These are phyloP conservation scores for Horisme vitalbata DNA, from an alignment of 2,888 invertebrate genomes.

Conservation along the genomic window DNA sequence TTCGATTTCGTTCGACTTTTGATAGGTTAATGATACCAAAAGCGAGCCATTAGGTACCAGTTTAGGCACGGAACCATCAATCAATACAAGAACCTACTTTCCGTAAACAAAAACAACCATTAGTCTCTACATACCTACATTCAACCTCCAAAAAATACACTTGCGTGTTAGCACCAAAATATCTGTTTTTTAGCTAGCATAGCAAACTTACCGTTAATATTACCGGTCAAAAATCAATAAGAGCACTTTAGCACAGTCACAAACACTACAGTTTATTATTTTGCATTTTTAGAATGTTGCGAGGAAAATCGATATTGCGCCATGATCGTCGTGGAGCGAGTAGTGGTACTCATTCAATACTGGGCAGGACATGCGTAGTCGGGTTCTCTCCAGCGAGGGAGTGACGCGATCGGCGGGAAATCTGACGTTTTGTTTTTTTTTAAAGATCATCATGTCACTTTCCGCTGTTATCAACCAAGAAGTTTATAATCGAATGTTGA, in stretches of 20 bases:
- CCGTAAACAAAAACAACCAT: conserved; percentile 64
- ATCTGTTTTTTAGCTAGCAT: background rate
- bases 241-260: conserved; percentile 50
- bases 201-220: conserved; percentile 18
- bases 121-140: conserved; percentile 29
- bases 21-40: conserved; percentile 21
- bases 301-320: conserved; percentile 68
- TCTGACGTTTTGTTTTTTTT: conserved; percentile 63
- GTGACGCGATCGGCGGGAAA: conserved; percentile 65
- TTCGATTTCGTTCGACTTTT: conserved; percentile 12
- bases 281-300: conserved; percentile 59
- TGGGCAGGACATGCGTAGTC: conserved; percentile 69
- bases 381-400: conserved; percentile 40
- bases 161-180: no score
- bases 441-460: conserved; percentile 34
- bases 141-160: conserved; percentile 56
- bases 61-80: conserved; percentile 40
- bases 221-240: conserved; percentile 9
- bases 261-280: conserved; percentile 50
- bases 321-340: conserved; percentile 49
- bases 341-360: conserved; percentile 63
- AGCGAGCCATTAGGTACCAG: conserved; percentile 44
- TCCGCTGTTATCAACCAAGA: conserved; percentile 34
- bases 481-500: conserved; percentile 26
- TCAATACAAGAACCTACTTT: conserved; percentile 42